Evolutionary conservation across 2,888 invertebrate genomes (phyloP), one percentile per base, ranked within the genome.

Genomic region (Xiphydria camelus): DNA sequence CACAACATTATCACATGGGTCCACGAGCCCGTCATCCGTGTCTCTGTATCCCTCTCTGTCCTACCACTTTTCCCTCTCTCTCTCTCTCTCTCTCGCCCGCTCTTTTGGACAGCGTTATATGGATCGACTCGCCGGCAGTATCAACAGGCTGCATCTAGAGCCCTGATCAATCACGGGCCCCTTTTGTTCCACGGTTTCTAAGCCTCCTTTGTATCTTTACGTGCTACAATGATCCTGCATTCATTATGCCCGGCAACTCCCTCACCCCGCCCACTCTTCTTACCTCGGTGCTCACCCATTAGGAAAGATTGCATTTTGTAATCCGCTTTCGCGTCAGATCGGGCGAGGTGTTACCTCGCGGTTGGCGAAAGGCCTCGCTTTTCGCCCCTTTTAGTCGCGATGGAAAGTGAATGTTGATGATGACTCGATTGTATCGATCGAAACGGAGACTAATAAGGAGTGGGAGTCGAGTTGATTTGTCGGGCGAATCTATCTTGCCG

Each of bases 121-220:
- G 57, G 50, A 63, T 61, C 61, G 54, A 53, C 44, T 59, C 57
- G 61, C 56, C 58, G 58, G 61, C 54, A 54, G 53, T 70, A 72
- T 72, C 72, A 68, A 68, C 61, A 62, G 60, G 61, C 63, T 69
- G 59, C 57, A 70, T 68, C 64, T 68, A 64, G 55, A 62, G 58
- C 57, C 55, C 61, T 62, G 71, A 71, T 72, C 69, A 71, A 72
- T 72, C 68, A 68, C 58, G 55, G 59, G 51, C 55, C 47, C 58
- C 67, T 71, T 71, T 70, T 68, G 67, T 71, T 70, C 69, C 59
- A 55, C 29, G 57, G 61, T 64, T 62, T 66, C 63, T 64, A 57
- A 61, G 59, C 59, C 58, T 63, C 62, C 57, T 66, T 65, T 70
- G 65, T 70, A 67, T 59, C 62, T 62, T 60, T 58, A 54, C 49